These are phyloP conservation scores for Lineus longissimus DNA, from an alignment of 1,140 invertebrate species.

Conservation along the genomic window DNA sequence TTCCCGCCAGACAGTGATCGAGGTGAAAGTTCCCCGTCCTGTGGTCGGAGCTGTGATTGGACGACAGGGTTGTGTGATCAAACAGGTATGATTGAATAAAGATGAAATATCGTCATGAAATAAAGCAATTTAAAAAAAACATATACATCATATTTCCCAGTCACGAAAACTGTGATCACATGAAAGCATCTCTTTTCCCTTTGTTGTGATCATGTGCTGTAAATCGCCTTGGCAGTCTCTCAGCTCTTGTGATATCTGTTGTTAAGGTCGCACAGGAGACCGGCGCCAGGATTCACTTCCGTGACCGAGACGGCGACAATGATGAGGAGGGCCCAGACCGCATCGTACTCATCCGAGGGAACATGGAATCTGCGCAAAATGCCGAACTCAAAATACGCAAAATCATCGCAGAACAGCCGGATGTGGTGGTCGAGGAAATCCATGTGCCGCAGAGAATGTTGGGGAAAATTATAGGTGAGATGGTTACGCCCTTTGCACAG, in stretches of 20 bases:
- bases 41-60: conserved; percentile 44
- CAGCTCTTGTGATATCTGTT: conserved; percentile 1
- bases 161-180: too few species aligned
- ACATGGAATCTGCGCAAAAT: conserved; percentile 60
- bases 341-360: conserved; percentile 66
- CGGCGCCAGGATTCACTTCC: conserved; percentile 66
- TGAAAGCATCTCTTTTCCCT: too few species aligned
- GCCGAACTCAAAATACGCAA: conserved; percentile 70
- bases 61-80: conserved; percentile 38
- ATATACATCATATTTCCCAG: too few species aligned
- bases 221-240: too few species aligned
- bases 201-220: too few species aligned
- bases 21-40: conserved; percentile 37
- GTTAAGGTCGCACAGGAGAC: conserved; percentile 65
- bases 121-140: too few species aligned
- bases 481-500: background rate
- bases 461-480: conserved; percentile 65
- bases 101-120: too few species aligned
- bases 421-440: conserved; percentile 63
- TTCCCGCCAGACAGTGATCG: conserved; percentile 40
- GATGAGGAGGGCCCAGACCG: conserved; percentile 58
- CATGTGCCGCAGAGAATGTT: conserved; percentile 62
- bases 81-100: conserved; percentile 28
- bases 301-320: conserved; percentile 20
- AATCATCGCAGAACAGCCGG: conserved; percentile 66